Evolutionary conservation across 2,888 invertebrate species (phyloP).

Genomic region (Phania funesta): DNA sequence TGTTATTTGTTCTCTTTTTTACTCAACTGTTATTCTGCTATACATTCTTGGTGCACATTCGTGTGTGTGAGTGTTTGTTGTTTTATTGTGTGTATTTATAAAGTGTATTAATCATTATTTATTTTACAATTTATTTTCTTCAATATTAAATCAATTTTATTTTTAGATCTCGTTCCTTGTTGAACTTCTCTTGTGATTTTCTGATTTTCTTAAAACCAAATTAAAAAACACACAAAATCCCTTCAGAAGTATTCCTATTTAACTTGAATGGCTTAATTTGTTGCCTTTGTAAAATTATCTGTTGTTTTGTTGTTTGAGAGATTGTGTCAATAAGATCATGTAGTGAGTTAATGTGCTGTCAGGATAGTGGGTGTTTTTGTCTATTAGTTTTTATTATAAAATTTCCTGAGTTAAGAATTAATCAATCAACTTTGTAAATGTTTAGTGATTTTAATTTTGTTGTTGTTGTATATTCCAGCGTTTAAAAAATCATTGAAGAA

Average conservation of each 20-base stretch:
- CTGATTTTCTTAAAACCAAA: constrained; percentile 10
- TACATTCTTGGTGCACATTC: constrained; percentile 21
- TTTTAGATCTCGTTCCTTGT: constrained; percentile 57
- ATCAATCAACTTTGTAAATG: background rate
- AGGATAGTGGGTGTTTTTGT: constrained; percentile 30
- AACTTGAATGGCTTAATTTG: constrained; percentile 19
- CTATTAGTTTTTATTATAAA: background rate
- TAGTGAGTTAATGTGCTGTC: background rate
- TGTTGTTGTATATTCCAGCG: background rate
- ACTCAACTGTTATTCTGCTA: constrained; percentile 19
- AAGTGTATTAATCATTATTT: constrained; percentile 63
- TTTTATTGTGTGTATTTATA: constrained; percentile 49
- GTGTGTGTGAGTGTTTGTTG: constrained; percentile 15
- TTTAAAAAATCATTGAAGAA: constrained; percentile 10
- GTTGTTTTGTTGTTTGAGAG: background rate
- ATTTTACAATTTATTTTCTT: constrained; percentile 59
- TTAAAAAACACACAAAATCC: constrained; percentile 26
- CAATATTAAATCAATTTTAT: constrained; percentile 67
- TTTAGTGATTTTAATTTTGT: too few relatives aligned
- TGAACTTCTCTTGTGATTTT: constrained; percentile 36
- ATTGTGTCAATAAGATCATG: background rate
- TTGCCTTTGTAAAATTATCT: constrained; percentile 39
- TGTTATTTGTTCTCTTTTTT: constrained; percentile 32
- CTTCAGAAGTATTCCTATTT: constrained; percentile 48
- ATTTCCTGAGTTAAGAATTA: background rate